These are phyloP conservation scores for Altica lythri DNA, from an alignment of 2,888 invertebrate genomes.

Conservation along the genomic window DNA sequence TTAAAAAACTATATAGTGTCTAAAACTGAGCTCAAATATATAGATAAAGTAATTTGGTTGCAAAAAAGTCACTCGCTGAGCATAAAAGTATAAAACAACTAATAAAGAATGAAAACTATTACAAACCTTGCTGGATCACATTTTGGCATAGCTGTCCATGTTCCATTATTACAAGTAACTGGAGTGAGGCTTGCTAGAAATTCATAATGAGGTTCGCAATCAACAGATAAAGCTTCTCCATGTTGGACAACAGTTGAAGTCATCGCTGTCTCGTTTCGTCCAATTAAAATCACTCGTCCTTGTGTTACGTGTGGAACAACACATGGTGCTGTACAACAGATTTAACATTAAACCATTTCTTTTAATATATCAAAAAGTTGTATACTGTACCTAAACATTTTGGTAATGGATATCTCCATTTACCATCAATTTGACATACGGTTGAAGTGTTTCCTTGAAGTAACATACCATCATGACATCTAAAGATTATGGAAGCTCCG, in stretches of 20 bases:
- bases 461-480: conserved; percentile 90
- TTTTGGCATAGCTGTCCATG: conserved; percentile 92
- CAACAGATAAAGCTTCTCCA: conserved; percentile 73
- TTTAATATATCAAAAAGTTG: background rate
- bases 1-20: too few relatives aligned
- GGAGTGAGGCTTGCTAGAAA: conserved; percentile 75
- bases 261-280: conserved; percentile 59
- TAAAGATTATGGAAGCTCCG: conserved; percentile 90
- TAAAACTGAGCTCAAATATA: too few relatives aligned
- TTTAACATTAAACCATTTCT: background rate
- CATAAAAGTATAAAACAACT: too few relatives aligned
- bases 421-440: conserved; percentile 91
- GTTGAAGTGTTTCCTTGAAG: conserved; percentile 87
- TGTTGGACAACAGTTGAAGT: conserved; percentile 68
- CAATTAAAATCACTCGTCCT: conserved; percentile 71
- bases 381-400: conserved; percentile 81
- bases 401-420: conserved; percentile 92
- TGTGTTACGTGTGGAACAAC: conserved; percentile 87
- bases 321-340: conserved; percentile 78
- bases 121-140: conserved; percentile 75
- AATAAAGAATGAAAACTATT: too few relatives aligned
- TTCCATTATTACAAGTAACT: conserved; percentile 90
- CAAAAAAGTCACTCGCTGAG: too few relatives aligned
- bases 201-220: conserved; percentile 85
- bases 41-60: too few relatives aligned